phyloP scores from a whole-genome alignment of 2,888 invertebrate genomes.

The Temnothorax rugatulus region DNA sequence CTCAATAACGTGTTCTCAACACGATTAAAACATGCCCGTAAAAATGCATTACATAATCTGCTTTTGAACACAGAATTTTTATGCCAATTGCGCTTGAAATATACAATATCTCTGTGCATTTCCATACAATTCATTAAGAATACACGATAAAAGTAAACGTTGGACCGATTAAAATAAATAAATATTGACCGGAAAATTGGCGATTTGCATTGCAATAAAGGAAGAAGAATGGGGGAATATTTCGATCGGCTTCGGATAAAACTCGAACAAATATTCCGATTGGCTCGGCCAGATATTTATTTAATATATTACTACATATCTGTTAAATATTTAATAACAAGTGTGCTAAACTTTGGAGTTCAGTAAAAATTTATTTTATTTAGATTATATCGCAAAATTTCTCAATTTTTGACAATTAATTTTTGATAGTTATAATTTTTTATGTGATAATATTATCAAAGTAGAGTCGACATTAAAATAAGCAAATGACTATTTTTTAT shows the following conservation, averaged over 20 bases:
- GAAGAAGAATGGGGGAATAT: not conserved
- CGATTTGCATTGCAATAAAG: constrained; percentile 37
- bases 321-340: constrained; percentile 18
- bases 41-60: not conserved
- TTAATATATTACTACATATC: constrained; percentile 8
- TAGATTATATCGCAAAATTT: not conserved
- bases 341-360: not conserved
- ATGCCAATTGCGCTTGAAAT: not conserved
- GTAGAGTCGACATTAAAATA: not conserved
- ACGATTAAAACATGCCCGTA: not conserved
- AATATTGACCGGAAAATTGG: constrained; percentile 20
- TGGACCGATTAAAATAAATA: constrained; percentile 9
- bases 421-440: not conserved
- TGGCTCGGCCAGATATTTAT: constrained; percentile 2
- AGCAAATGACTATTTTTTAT: not conserved
- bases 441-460: not conserved
- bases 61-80: not conserved
- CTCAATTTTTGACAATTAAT: not conserved
- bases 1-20: too few species aligned
- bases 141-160: constrained; percentile 18
- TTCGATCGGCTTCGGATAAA: constrained; percentile 26
- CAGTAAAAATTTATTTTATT: not conserved
- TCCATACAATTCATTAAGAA: constrained; percentile 10
- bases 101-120: not conserved
- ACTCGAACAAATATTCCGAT: not conserved